Conservation (phyloP, 2,113 vertebrate species). For the Pithys albifrons region DNA sequence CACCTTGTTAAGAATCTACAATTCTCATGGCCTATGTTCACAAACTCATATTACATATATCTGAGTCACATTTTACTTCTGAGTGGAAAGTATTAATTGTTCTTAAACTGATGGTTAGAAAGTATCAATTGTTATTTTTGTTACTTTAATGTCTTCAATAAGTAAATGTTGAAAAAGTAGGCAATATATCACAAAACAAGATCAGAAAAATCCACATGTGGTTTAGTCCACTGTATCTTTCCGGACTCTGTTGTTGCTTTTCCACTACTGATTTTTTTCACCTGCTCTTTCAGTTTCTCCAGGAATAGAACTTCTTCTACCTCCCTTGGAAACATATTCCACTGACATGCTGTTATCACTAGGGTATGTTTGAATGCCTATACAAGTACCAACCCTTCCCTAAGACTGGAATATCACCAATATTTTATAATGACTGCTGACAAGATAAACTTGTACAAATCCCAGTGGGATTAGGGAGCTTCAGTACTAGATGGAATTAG, state of each 20-base stretch:
- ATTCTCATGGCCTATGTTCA: not conserved
- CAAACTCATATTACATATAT: not conserved
- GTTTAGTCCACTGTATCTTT: not conserved
- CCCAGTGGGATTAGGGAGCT: not conserved
- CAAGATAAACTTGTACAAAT: not conserved
- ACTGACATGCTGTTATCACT: not conserved
- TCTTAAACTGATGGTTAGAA: not conserved
- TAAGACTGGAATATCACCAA: not conserved
- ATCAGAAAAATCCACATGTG: not conserved
- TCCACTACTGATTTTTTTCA: not conserved
- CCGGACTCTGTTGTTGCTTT: not conserved
- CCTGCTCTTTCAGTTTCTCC: not conserved
- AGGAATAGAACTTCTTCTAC: not conserved
- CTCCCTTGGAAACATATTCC: not conserved
- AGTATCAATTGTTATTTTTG: not conserved
- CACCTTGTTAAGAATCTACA: not conserved
- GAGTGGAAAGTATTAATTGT: not conserved
- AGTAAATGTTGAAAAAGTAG: not conserved
- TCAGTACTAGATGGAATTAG: not conserved
- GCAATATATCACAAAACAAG: not conserved
- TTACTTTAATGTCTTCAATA: not conserved
- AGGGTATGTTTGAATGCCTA: not conserved
- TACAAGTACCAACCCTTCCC: not conserved
- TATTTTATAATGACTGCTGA: not conserved
- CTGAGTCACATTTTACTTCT: not conserved